A percentile compares a stretch with the other conserved stretches of the same genome.
Conservation (phyloP, 1,140 invertebrate genomes). For the Caligus rogercresseyi region DNA sequence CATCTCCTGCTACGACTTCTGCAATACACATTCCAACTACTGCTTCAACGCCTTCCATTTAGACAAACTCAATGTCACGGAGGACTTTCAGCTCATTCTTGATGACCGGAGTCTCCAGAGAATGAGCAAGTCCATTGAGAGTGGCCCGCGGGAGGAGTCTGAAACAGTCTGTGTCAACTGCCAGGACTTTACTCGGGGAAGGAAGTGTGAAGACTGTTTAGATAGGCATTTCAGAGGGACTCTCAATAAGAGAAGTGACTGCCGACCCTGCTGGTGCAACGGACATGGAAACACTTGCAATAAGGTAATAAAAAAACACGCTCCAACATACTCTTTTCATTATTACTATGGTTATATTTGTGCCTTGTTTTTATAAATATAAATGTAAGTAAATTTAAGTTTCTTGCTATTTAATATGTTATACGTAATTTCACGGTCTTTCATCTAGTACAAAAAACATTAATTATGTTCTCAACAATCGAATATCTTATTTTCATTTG, state of each 20-base stretch:
- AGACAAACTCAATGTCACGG: slow-evolving; percentile 8
- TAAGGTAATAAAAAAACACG: no score
- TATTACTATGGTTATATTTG: no score
- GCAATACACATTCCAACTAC: slow-evolving; percentile 64
- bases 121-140: neutral
- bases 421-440: no score
- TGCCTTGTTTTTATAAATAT: no score
- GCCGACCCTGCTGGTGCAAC: slow-evolving; percentile 73
- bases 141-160: slow-evolving; percentile 23
- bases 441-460: no score
- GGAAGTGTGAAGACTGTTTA: slow-evolving; percentile 63
- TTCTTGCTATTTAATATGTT: no score
- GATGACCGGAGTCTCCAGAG: neutral
- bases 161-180: slow-evolving; percentile 68
- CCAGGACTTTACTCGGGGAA: slow-evolving; percentile 61
- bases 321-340: no score
- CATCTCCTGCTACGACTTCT: slow-evolving; percentile 67
- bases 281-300: slow-evolving; percentile 81
- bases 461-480: no score
- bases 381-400: no score
- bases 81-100: neutral
- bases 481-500: no score
- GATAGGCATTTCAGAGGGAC: slow-evolving; percentile 63
- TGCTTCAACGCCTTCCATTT: slow-evolving; percentile 42
- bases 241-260: slow-evolving; percentile 51